Base-by-base conservation (phyloP, 2,888 invertebrate genomes). In the Clanis bilineata region DNA sequence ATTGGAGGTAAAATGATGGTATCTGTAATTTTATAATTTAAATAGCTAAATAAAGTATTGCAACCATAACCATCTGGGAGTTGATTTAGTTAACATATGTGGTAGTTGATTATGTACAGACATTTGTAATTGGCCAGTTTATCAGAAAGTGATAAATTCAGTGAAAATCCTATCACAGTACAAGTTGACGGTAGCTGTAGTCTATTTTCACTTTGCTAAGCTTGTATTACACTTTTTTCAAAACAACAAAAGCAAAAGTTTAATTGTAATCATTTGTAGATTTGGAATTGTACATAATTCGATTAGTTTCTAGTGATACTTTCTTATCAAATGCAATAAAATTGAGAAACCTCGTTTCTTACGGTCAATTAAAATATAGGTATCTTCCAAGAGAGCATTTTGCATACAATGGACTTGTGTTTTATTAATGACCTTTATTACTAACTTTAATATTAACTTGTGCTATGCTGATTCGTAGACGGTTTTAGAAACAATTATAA, bases 331-430 rank as follows among this genome's bases (percentile, higher is more conserved):
- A 68, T 73, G 77, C 75, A 75, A 76, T 79, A 74, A 74, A 66
- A 65, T 65, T 41, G 39, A 58, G 68, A 63, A 69, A 71, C 68
- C 56, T 61, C 61, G 68, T 71, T 73, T 73, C 70, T 61, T 44
- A 59, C 71, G 68, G 79, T 79, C 79, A 79, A 79, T 79, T 79
- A 79, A 58, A 38, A 61, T 36, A 43, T 67, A 66, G 62, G 62
- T 60, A 64, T 56, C 63, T 70, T 63, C 61, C 65, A 64, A 65
- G 64, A 66, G 60, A 63, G 68, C 61, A 70, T 73, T 71, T 67
- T 59, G 64, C 22, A 22, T 60, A 57, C 3, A 18, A 18, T 55
- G 28, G 10, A 25, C 39, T 25, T 57, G 39, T 21, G 32, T 51
- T 28, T 51, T 32, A 32, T 18, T 51, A 28, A 15, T 47, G 6